Conservation (phyloP, 1,140 invertebrate species). For the Phymastichus coffea region DNA sequence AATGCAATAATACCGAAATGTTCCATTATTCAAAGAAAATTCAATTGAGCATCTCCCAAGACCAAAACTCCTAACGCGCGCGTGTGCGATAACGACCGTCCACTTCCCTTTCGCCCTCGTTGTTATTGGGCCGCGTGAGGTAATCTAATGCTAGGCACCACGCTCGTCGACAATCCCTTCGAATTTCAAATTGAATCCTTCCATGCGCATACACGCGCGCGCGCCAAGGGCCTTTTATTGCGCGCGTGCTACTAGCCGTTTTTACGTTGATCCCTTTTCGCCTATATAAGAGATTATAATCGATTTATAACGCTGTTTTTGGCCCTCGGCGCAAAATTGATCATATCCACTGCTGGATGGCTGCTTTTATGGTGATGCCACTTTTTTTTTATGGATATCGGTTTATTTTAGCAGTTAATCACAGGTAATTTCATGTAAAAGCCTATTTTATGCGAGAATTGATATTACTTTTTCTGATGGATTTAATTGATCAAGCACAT, state of each 20-base stretch:
- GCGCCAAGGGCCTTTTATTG: conserved; percentile 11
- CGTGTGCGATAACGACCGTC: no score
- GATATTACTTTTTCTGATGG: no score
- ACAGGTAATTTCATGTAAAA: no score
- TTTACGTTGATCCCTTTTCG: neutral
- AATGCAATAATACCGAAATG: no score
- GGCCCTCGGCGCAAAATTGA: neutral
- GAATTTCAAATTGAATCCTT: conserved; percentile 13
- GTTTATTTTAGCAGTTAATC: neutral
- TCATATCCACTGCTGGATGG: neutral
- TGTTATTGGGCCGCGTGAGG: neutral
- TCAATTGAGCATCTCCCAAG: no score
- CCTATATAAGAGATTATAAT: neutral
- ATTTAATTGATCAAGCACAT: no score
- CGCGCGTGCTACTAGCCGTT: neutral
- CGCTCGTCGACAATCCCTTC: neutral
- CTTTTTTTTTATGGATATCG: neutral
- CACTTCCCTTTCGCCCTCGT: neutral
- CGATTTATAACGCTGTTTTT: conserved; percentile 11
- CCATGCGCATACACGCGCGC: no score
- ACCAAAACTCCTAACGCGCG: no score
- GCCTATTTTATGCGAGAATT: no score
- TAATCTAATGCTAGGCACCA: conserved; percentile 1
- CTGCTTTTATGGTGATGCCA: no score
- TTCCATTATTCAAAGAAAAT: no score